Base-by-base conservation (phyloP, 2,888 invertebrate species). In the Caenorhabditis doughertyi region DNA sequence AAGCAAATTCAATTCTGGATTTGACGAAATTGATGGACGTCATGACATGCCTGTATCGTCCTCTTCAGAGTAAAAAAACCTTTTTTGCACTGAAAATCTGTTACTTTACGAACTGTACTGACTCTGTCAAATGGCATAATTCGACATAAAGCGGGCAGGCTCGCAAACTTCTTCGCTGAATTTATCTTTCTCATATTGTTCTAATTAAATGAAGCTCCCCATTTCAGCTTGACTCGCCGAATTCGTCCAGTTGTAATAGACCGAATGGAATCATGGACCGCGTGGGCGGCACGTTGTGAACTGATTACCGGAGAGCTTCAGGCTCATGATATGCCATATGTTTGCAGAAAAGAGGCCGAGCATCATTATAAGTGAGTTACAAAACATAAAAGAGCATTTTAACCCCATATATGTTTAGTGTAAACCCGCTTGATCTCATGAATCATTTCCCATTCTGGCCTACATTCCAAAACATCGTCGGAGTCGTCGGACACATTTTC, bases 401-500 rank as follows among this genome's bases (percentile, higher is more conserved):
- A 56, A 51, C 18, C 18, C 55, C 11, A 13, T 49, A 25, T 39
- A 55, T 51, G 79, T 89, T 29, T 71, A 90, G 90, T 27, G 87
- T 90, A 13, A 84, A 91, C 42, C 77, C 88, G 18, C 64, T 91
- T 35, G 89, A 89, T 25, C 60, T 91, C 76, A 90, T 91, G 91
- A 90, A 90, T 21, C 86, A 91, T 77, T 91, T 91, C 83, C 91
- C 91, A 8, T 90, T 90, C 84, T 90, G 90, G 91, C 87, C 86
- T 7, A 91, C 91, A n/a, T 91, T 90, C 79, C 85, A 91, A 55
- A 91, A 89, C 60, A 73, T 89, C 35, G 62, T 79, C 13, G 67
- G 72, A 27, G 71, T 91, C 23, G 81, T 89, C 23, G 79, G 85
- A 2, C 88, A 89, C 65, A 79, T 91, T 42, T 87, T 91, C 80